Percentiles rank a stretch among this genome's conserved stretches.
These are phyloP conservation scores for Caracal caracal DNA, from an alignment of 2,113 vertebrate genomes.

Conservation along the genomic window DNA sequence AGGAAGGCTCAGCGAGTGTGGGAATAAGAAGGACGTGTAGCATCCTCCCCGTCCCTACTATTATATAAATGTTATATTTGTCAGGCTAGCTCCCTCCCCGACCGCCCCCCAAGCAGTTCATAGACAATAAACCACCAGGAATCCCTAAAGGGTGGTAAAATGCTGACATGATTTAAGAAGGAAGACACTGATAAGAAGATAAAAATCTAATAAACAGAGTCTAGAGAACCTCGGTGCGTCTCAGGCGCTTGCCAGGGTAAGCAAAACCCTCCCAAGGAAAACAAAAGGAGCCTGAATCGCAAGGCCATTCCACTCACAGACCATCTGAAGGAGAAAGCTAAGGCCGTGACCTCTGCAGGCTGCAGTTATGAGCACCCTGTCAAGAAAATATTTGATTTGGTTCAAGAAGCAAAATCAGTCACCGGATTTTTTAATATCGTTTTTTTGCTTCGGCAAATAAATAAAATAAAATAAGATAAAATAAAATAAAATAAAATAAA, in stretches of 20 bases:
- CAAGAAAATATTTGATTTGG: slow-evolving; percentile 92
- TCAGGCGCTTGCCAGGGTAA: slow-evolving; percentile 88
- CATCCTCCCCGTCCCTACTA: slow-evolving; percentile 69
- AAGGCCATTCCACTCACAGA: slow-evolving; percentile 88
- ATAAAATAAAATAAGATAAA: background rate
- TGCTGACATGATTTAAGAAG: slow-evolving; percentile 91
- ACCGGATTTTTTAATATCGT: slow-evolving; percentile 85
- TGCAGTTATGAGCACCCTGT: slow-evolving; percentile 89
- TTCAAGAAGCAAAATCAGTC: slow-evolving; percentile 88
- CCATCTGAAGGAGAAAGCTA: slow-evolving; percentile 89
- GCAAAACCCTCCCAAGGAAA: slow-evolving; percentile 90
- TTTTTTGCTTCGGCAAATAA: slow-evolving; percentile 48
- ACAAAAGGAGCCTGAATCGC: slow-evolving; percentile 87
- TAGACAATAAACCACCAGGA: slow-evolving; percentile 90
- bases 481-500: no score
- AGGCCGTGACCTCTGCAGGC: slow-evolving; percentile 86
- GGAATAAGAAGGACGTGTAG: slow-evolving; percentile 60
- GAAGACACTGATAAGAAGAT: slow-evolving; percentile 91
- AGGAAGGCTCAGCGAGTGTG: slow-evolving; percentile 1
- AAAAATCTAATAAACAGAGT: slow-evolving; percentile 93
- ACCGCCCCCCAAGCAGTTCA: slow-evolving; percentile 85
- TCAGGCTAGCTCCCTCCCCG: slow-evolving; percentile 76
- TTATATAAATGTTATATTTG: slow-evolving; percentile 86
- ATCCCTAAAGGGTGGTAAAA: slow-evolving; percentile 90
- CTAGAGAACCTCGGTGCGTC: slow-evolving; percentile 89